Percentiles rank a stretch among this genome's conserved stretches.
Evolutionary conservation across 1,140 invertebrate species (phyloP).

Genomic region (Drosophila insularis): DNA sequence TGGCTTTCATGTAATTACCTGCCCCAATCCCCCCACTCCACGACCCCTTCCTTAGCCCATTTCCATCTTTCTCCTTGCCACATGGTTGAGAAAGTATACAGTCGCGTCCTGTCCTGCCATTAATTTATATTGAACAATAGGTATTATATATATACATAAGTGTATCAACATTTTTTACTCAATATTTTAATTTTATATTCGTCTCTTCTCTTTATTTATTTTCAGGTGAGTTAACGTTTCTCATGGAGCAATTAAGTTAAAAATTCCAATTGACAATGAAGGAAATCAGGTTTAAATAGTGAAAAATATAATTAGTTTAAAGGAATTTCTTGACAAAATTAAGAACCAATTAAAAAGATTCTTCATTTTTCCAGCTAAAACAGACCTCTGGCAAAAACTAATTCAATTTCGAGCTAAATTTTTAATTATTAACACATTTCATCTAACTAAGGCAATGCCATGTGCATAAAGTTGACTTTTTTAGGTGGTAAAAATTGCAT

Average conservation of each 20-base stretch:
- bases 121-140: slow-evolving; percentile 15
- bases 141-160: neutral
- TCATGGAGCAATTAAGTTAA: neutral
- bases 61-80: neutral
- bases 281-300: neutral
- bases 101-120: slow-evolving; percentile 27
- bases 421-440: neutral
- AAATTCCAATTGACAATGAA: neutral
- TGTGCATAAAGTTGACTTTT: neutral
- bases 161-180: slow-evolving; percentile 9
- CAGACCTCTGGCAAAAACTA: too few species aligned
- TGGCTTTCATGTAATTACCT: slow-evolving; percentile 76
- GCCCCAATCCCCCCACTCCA: slow-evolving; percentile 24
- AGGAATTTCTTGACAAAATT: too few species aligned
- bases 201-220: slow-evolving; percentile 45
- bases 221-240: slow-evolving; percentile 59
- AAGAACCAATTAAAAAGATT: too few species aligned
- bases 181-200: slow-evolving; percentile 50
- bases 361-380: too few species aligned
- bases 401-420: too few species aligned
- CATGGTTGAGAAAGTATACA: slow-evolving; percentile 65
- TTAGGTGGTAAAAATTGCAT: slow-evolving; percentile 4
- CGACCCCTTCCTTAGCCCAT: neutral
- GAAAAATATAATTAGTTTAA: neutral
- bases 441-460: neutral